A percentile compares a stretch with the other conserved stretches of the same genome.
These are phyloP conservation scores for Stratiomys singularior DNA, from an alignment of 2,888 invertebrate genomes.

Conservation along the genomic window DNA sequence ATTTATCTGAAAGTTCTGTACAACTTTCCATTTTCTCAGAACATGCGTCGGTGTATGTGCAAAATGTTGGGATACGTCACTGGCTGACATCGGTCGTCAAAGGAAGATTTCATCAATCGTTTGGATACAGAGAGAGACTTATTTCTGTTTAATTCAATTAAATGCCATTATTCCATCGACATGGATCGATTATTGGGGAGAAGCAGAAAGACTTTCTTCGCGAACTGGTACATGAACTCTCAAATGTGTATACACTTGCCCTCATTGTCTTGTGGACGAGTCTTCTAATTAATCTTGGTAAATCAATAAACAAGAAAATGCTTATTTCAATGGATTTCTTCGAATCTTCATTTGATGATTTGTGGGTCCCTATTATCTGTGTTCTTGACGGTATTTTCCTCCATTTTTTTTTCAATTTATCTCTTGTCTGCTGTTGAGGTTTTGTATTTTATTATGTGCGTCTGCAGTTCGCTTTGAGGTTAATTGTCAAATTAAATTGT, in stretches of 20 bases:
- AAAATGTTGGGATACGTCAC: not conserved
- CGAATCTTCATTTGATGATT: not conserved
- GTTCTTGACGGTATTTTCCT: not conserved
- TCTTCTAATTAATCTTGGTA: slow-evolving; percentile 20
- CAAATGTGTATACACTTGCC: not conserved
- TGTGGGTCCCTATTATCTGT: not conserved
- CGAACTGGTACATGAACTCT: not conserved
- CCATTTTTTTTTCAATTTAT: not conserved
- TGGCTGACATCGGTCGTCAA: not conserved
- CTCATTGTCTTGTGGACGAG: not conserved
- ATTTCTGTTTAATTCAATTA: not conserved
- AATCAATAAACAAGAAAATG: slow-evolving; percentile 21
- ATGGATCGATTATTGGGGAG: not conserved
- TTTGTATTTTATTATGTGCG: not conserved
- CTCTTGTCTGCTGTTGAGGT: not conserved
- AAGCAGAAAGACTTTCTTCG: not conserved
- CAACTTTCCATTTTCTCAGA: not conserved
- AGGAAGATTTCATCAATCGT: not conserved
- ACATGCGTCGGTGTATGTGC: not conserved
- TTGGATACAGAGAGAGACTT: not conserved
- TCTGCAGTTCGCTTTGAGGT: slow-evolving; percentile 3
- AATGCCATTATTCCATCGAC: not conserved
- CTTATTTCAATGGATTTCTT: slow-evolving; percentile 14
- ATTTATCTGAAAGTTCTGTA: not conserved
- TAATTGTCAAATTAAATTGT: slow-evolving; percentile 23